Conservation (phyloP, 2,113 vertebrate genomes). For the Vulpes vulpes region DNA sequence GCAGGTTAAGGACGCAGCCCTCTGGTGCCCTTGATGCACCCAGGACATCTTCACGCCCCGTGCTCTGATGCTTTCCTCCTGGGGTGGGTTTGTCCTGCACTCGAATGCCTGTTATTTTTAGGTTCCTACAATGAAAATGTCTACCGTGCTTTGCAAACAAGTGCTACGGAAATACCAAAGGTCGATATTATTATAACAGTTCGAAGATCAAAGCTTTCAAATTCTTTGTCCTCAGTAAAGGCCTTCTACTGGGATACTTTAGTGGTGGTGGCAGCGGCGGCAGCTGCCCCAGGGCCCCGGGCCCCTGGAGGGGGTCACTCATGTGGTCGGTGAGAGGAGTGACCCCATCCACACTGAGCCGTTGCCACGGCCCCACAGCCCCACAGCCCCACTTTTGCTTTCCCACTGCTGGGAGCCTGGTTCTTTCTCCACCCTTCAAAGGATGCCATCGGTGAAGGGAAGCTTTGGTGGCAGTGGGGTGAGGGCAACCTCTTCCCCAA, state of each 20-base stretch:
- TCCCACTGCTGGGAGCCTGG: background rate
- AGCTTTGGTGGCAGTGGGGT: background rate
- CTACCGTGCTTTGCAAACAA: background rate
- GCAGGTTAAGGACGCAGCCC: background rate
- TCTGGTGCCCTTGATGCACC: rapidly evolving
- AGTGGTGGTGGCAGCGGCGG: background rate
- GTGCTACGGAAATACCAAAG: background rate
- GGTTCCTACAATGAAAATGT: background rate
- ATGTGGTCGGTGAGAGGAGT: rapidly evolving
- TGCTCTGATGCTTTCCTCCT: background rate
- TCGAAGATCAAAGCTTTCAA: background rate
- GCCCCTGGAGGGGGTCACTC: background rate
- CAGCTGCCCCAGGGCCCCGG: background rate
- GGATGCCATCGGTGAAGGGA: background rate
- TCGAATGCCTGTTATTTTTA: background rate
- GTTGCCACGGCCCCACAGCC: background rate
- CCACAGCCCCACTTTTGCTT: background rate
- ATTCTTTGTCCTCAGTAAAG: background rate
- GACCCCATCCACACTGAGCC: background rate
- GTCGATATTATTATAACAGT: background rate
- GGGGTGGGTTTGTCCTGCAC: background rate
- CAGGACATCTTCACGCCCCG: background rate
- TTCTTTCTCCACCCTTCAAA: background rate
- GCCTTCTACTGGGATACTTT: background rate
- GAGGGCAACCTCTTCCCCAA: background rate